phyloP scores from a whole-genome alignment of 2,888 invertebrate genomes.

The Napeogenes inachia region DNA sequence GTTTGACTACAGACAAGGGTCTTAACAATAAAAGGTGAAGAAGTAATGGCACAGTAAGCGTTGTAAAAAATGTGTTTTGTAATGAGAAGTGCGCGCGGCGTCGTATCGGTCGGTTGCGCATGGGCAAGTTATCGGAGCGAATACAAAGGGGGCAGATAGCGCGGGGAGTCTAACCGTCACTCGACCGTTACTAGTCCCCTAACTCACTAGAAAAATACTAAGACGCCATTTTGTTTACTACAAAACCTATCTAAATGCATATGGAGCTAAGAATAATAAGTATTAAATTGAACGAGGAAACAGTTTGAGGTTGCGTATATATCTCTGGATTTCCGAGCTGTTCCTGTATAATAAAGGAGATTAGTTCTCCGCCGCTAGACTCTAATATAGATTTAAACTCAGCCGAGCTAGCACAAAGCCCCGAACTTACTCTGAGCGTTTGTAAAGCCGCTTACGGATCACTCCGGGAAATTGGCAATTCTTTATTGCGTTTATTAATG shows the following conservation, averaged over 20 bases:
- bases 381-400: constrained; percentile 53
- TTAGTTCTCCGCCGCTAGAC: constrained; percentile 52
- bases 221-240: constrained; percentile 63
- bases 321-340: constrained; percentile 48
- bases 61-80: constrained; percentile 61
- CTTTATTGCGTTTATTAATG: constrained; percentile 21
- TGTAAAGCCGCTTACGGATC: constrained; percentile 62
- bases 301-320: constrained; percentile 38
- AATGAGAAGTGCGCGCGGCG: constrained; percentile 67
- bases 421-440: constrained; percentile 46
- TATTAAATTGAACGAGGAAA: constrained; percentile 61
- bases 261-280: constrained; percentile 46
- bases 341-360: constrained; percentile 55
- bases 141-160: constrained; percentile 76
- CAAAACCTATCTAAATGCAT: constrained; percentile 44
- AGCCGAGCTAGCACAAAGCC: constrained; percentile 48
- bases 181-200: constrained; percentile 76
- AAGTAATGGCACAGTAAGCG: constrained; percentile 58
- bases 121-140: constrained; percentile 78
- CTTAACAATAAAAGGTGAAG: constrained; percentile 41
- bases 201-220: constrained; percentile 73
- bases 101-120: constrained; percentile 76
- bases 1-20: constrained; percentile 40
- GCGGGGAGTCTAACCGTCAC: constrained; percentile 75
- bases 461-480: constrained; percentile 50